Evolutionary conservation across 2,888 invertebrate genomes (phyloP), one percentile per base, ranked within the genome.

Genomic region (Scrobipalpa costella): DNA sequence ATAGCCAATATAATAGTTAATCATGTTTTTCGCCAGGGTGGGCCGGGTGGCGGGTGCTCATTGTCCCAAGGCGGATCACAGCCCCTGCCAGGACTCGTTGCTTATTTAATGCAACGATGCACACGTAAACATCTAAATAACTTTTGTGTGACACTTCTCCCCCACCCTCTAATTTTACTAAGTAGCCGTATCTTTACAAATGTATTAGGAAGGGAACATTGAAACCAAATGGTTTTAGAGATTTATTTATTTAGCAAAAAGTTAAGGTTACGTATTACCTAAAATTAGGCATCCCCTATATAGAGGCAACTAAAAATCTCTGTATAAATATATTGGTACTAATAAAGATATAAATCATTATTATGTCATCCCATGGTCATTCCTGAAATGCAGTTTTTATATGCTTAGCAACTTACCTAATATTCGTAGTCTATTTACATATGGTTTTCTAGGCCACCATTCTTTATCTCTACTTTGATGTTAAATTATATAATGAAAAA

Each of bases 61-160:
- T 87, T 89, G 88, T 90, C 80, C 86, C 85, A 81, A 83, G 83
- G 84, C 81, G 77, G 76, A 79, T 70, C 75, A 75, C 75, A 71
- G 65, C 73, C 89, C 88, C 88, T 81, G 83, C 86, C 77, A 79
- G 81, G 87, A 89, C 86, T 85, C 89, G 83, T 88, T 86, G 87
- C 90, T 88, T 88, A 91, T 91, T 91, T 90, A 89, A 90, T 90
- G 90, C 89, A 89, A 88, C 89, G 85, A 80, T 90, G 90, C 90
- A 90, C 90, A 88, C 89, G 86, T 87, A 90, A 90, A 91, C 90
- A 90, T 91, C 90, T 90, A 90, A 89, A 91, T 91, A 90, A 90
- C 89, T 89, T 90, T 88, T 88, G 89, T 86, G 89, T 86, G 88
- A 89, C 89, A 85, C 77, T 83, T 85, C 84, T 86, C 88, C 88